A percentile compares a stretch with the other conserved stretches of the same genome.
These are phyloP conservation scores for Drosophila pegasa DNA, from an alignment of 2,888 invertebrate species.

Conservation along the genomic window DNA sequence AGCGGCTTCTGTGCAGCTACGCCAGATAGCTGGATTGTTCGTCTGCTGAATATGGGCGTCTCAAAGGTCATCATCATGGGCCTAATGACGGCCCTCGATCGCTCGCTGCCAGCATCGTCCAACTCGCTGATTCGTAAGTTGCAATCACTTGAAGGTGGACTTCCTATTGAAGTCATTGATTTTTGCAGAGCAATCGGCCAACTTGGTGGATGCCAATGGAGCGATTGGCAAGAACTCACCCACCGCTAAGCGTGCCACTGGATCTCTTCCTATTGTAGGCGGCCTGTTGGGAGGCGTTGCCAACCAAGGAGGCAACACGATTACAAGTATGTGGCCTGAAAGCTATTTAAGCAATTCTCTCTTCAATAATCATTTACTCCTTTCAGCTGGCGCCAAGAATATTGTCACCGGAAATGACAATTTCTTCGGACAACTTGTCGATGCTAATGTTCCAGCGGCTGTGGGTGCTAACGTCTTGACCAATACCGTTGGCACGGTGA, in stretches of 20 bases:
- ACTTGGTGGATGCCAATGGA: conserved; percentile 33
- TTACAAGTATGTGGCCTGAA: not conserved
- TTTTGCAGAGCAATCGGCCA: conserved; percentile 35
- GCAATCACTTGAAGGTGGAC: rapidly evolving
- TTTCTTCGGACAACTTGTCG: not conserved
- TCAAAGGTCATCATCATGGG: conserved; percentile 56
- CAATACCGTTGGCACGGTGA: conserved; percentile 10
- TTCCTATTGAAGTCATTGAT: not conserved
- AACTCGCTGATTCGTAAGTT: conserved; percentile 35
- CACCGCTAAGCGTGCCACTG: conserved; percentile 48
- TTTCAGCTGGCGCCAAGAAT: conserved; percentile 5
- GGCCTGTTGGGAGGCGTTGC: conserved; percentile 15
- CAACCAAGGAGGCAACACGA: conserved; percentile 7
- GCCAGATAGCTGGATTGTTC: conserved; percentile 59
- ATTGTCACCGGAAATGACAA: conserved; percentile 18
- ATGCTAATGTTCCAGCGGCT: conserved; percentile 8
- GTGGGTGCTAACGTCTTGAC: conserved; percentile 13
- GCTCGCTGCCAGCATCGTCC: conserved; percentile 8
- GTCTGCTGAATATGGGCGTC: conserved; percentile 64
- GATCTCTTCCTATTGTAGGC: conserved; percentile 16
- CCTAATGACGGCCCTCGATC: conserved; percentile 60
- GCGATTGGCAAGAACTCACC: conserved; percentile 22
- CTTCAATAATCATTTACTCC: not conserved
- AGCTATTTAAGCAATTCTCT: too few relatives aligned
- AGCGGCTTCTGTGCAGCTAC: conserved; percentile 65